phyloP scores from a whole-genome alignment of 2,888 invertebrate species.

The Microdon myrmicae region DNA sequence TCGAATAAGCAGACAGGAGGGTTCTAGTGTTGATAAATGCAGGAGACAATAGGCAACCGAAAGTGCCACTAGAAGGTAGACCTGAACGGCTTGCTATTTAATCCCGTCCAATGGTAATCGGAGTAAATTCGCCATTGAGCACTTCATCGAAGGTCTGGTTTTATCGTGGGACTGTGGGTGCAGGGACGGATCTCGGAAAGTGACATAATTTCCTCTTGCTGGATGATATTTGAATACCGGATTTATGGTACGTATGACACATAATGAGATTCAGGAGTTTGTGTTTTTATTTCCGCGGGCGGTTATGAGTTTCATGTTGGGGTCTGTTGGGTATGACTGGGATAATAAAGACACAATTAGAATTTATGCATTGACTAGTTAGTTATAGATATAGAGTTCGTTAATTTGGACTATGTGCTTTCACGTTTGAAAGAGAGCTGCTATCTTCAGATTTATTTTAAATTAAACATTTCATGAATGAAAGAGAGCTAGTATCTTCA shows the following conservation, averaged over 20 bases:
- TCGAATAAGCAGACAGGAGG: background rate
- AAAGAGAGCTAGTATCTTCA: too few species aligned
- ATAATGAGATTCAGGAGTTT: constrained; percentile 42
- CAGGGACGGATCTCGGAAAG: constrained; percentile 32
- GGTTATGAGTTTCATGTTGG: constrained; percentile 11
- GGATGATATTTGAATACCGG: constrained; percentile 46
- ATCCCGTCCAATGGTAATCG: constrained; percentile 50
- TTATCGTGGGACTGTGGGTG: constrained; percentile 10
- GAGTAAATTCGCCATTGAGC: constrained; percentile 48
- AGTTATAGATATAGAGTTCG: too few species aligned
- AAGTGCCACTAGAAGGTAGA: too few species aligned
- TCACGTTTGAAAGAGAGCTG: too few species aligned
- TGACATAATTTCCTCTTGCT: constrained; percentile 47
- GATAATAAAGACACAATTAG: too few species aligned
- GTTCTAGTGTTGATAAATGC: background rate
- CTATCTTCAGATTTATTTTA: too few species aligned
- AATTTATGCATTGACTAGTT: too few species aligned
- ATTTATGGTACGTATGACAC: constrained; percentile 47
- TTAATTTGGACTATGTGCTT: too few species aligned
- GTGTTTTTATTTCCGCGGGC: constrained; percentile 5
- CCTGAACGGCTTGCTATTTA: constrained; percentile 19
- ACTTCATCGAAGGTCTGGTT: constrained; percentile 42
- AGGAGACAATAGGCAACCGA: background rate
- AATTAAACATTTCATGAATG: too few species aligned
- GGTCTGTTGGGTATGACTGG: too few species aligned